Percentiles rank a stretch among this genome's conserved stretches.
Conservation (phyloP, 2,113 vertebrate genomes). For the Indri indri region DNA sequence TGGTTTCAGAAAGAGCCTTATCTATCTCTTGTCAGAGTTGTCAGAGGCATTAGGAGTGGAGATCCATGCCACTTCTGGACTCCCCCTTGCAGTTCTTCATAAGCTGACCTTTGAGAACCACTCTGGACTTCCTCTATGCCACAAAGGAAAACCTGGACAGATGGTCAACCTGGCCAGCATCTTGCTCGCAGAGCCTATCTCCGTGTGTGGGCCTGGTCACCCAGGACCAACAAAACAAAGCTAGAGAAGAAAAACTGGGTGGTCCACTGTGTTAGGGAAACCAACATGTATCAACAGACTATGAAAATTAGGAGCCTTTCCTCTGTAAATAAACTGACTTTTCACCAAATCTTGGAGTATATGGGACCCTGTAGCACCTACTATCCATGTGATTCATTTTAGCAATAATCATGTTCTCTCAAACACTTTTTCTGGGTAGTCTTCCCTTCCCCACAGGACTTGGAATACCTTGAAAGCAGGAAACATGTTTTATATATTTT, state of each 20-base stretch:
- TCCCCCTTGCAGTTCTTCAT: not conserved
- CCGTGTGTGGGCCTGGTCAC: not conserved
- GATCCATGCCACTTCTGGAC: not conserved
- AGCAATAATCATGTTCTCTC: not conserved
- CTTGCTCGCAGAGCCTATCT: not conserved
- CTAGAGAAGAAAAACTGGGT: not conserved
- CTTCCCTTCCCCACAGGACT: conserved; percentile 38
- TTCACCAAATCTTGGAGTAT: not conserved
- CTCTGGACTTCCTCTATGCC: not conserved
- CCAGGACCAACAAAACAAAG: not conserved
- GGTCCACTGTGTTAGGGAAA: not conserved
- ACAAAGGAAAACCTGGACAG: conserved; percentile 1
- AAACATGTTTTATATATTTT: conserved; percentile 63
- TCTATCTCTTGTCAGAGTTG: not conserved
- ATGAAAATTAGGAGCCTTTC: not conserved
- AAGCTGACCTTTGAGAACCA: not conserved
- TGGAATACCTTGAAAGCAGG: conserved; percentile 58
- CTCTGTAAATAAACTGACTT: conserved; percentile 13
- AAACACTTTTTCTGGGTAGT: conserved; percentile 49
- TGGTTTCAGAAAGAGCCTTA: not conserved
- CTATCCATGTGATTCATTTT: not conserved
- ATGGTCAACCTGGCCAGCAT: conserved; percentile 26
- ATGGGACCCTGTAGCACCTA: not conserved
- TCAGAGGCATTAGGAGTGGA: not conserved
- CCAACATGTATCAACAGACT: not conserved